These are phyloP conservation scores for Aleiodes sp. DNA, from an alignment of 1,140 invertebrate genomes.

Conservation along the genomic window DNA sequence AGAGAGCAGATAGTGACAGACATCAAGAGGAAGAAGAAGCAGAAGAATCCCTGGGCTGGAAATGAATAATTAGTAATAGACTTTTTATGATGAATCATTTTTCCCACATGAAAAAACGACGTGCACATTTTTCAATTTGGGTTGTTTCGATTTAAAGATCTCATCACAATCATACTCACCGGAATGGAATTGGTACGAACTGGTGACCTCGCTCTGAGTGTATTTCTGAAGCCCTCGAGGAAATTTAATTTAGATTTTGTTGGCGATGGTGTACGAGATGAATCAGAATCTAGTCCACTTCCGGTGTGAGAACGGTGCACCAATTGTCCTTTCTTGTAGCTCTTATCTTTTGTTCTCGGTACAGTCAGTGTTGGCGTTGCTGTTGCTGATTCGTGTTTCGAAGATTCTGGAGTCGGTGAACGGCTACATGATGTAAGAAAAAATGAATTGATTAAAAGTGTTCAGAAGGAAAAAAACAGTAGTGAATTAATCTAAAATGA, in stretches of 20 bases:
- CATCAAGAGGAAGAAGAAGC: conserved; percentile 63
- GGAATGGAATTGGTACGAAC: conserved; percentile 58
- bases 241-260: conserved; percentile 73
- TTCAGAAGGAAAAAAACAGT: conserved; percentile 61
- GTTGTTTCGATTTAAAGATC: background rate
- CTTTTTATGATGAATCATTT: background rate
- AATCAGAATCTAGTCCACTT: conserved; percentile 52
- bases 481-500: conserved; percentile 47
- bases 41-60: conserved; percentile 60
- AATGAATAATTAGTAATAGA: conserved; percentile 39
- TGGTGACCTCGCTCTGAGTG: conserved; percentile 64
- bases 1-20: conserved; percentile 60
- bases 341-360: conserved; percentile 49
- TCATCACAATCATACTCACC: conserved; percentile 48
- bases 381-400: conserved; percentile 51
- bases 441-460: too few relatives aligned
- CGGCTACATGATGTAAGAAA: conserved; percentile 47
- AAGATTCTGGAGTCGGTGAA: conserved; percentile 52
- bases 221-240: conserved; percentile 71
- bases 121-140: background rate
- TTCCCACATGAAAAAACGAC: background rate
- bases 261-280: conserved; percentile 63
- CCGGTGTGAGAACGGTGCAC: conserved; percentile 59
- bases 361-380: conserved; percentile 48
- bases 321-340: conserved; percentile 59